phyloP scores from a whole-genome alignment of 2,113 vertebrate genomes.

The Cochlearius cochlearius region DNA sequence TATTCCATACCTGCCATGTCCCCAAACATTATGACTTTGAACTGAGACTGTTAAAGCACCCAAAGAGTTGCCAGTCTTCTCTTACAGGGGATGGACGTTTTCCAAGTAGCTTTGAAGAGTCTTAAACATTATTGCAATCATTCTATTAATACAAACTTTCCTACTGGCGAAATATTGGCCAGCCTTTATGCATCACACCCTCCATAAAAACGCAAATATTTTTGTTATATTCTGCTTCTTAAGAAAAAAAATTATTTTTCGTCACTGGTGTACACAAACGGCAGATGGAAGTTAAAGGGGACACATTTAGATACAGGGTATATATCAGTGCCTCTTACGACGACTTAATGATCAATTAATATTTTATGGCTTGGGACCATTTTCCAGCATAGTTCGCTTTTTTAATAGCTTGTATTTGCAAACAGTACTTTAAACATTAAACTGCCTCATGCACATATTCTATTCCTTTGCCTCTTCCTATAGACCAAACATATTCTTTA shows the following conservation, averaged over 20 bases:
- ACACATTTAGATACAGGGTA: background rate
- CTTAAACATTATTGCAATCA: background rate
- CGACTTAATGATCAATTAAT: conserved; percentile 2
- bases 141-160: background rate
- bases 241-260: background rate
- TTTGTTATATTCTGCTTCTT: background rate
- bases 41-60: background rate
- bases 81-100: background rate
- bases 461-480: background rate
- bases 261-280: background rate
- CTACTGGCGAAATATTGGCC: background rate
- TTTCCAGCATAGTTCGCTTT: background rate
- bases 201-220: background rate
- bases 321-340: conserved; percentile 17
- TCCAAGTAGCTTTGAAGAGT: background rate
- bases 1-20: background rate
- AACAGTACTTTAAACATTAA: conserved; percentile 30
- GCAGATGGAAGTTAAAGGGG: background rate
- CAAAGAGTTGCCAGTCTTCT: background rate
- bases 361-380: conserved; percentile 20
- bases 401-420: conserved; percentile 16
- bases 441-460: background rate
- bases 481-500: background rate
- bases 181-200: background rate
- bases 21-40: background rate